Evolutionary conservation across 2,797 vertebrate genomes (phyloP), one percentile per base, ranked within the genome.

Genomic region (Agapornis canus): DNA sequence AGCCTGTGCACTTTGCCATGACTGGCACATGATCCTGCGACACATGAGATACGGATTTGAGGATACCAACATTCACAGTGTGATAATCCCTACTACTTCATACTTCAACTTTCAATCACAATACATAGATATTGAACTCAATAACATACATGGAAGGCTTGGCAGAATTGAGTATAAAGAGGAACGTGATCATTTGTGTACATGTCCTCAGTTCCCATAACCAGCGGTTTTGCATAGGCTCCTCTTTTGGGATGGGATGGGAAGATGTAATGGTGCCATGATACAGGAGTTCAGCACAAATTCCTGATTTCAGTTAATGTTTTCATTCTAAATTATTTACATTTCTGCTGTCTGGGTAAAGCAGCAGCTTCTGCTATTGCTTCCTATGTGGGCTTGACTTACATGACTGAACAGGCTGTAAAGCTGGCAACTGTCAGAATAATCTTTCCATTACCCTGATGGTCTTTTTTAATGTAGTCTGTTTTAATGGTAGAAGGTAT

Each of bases 381-480:
- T 52, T 93, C 72, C 65, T 65, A 45, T 45, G 32, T 89, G 79
- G 77, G 19, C n/a, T 66, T 95, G 64, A 81, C 79, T 93, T 72
- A 91, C 3, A 13, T 72, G 43, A 81, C 59, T 80, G 31, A 83
- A 82, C 23, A 80, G 56, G 32, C 86, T 83, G 20, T 73, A 94
- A 87, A 85, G 56, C 35, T 84, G 59, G 82, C 92, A 95, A 92
- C 78, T 82, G 73, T 91, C 95, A 86, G 69, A 95, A 79, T 86
- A 92, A 93, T 96, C 90, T 94, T 96, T 92, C 65, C 77, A 94
- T 95, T 96, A 92, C 94, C 93, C 78, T 73, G 92, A 93, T 95
- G 48, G 39, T 61, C 66, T 79, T 89, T 93, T 97, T 88, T 92
- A 96, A 96, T 86, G 85, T 43, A 78, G 84, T 75, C 82, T 88